Percentiles rank a stretch among this genome's conserved stretches.
These are phyloP conservation scores for Ophiothrix spiculata DNA, from an alignment of 35 echinoderm and acorn worm genomes.

Conservation along the genomic window DNA sequence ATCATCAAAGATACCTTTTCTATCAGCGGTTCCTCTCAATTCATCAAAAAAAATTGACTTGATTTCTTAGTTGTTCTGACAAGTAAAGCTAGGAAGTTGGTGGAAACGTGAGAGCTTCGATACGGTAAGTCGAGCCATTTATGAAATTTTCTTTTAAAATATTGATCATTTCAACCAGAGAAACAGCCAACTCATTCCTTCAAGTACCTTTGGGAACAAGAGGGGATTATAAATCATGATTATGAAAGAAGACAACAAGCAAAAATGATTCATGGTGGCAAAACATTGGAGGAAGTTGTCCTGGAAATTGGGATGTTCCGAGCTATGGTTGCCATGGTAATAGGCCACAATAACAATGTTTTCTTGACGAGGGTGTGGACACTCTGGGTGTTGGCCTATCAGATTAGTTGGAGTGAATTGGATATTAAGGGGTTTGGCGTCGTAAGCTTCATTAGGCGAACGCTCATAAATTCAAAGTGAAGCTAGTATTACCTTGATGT, in stretches of 20 bases:
- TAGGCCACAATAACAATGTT: neutral
- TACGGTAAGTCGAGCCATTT: too few relatives aligned
- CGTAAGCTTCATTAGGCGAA: too few relatives aligned
- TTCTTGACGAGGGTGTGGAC: neutral
- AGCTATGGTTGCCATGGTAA: neutral
- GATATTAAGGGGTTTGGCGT: neutral
- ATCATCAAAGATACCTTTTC: too few relatives aligned
- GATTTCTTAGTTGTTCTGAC: too few relatives aligned
- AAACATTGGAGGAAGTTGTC: constrained; percentile 4
- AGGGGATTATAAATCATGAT: neutral
- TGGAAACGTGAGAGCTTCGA: too few relatives aligned
- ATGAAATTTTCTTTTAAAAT: too few relatives aligned
- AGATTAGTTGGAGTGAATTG: neutral
- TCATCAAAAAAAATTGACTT: too few relatives aligned
- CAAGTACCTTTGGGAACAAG: neutral
- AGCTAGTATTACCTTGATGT: too few relatives aligned
- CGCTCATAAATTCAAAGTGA: too few relatives aligned
- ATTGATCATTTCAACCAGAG: too few relatives aligned
- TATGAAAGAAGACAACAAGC: neutral
- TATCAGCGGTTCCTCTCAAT: too few relatives aligned
- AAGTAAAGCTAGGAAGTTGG: too few relatives aligned
- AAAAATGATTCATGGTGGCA: constrained; percentile 1
- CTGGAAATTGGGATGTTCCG: constrained; percentile 10
- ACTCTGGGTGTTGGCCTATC: neutral
- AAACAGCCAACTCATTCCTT: constrained; percentile 6